Base-by-base conservation (phyloP, 2,888 invertebrate species). In the Resseliella maxima region DNA sequence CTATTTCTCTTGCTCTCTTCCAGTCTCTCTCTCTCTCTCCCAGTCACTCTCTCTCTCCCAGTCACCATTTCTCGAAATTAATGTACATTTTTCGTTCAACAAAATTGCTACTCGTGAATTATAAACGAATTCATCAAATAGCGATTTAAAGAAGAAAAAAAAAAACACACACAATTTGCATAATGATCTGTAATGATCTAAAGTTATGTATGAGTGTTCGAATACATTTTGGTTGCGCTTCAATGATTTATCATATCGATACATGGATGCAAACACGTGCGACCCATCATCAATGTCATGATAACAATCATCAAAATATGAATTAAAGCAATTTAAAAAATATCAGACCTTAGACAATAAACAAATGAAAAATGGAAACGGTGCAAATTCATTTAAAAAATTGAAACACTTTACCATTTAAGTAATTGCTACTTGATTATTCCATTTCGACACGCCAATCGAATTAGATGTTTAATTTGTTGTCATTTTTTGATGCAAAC, bases 111-210 rank as follows among this genome's bases (percentile, higher is more conserved):
- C 31, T 72, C 35, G 31, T 72, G 18, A 72, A 72, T 72, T 31
- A 72, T 72, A 15, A 35, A 35, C 72, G 72, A 72, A 59, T 72
- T 72, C 72, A 72, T 72, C 31, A 72, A 72, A 72, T 18, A 31
- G 72, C 72, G 59, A 72, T 31, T 59, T 72, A 31, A 35, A 72
- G 15, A n/a, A n/a, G n/a, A n/a, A n/a, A n/a, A n/a, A n/a, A n/a
- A n/a, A n/a, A n/a, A n/a, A n/a, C n/a, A n/a, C n/a, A n/a, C 31
- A 72, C 46, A 50, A 72, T 72, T 72, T 72, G 72, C 72, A 72
- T 72, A 72, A 27, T 27, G 72, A 72, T 72, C 31, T 72, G 18
- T 21, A 12, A 21, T 12, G 21, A 3, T 24, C 59, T 3, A 3
- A 18, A 21, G n/a, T 18, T 50, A 2, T 8, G n/a, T 50, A 10